Conservation (phyloP, 2,797 vertebrate genomes). For the Furcifer pardalis region DNA sequence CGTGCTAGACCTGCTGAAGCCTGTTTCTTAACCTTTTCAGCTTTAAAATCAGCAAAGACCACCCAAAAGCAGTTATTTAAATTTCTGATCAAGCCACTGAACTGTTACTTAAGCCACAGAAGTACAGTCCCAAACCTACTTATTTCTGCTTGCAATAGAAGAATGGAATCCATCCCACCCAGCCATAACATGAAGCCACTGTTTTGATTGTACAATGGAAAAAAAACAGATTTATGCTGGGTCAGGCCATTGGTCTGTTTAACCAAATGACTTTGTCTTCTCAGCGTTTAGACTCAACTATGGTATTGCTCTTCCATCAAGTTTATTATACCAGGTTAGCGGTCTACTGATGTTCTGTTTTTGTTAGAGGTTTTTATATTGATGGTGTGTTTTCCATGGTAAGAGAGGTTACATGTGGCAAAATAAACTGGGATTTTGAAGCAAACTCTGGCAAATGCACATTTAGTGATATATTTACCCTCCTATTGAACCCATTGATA, state of each 20-base stretch:
- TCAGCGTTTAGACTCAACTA: not conserved
- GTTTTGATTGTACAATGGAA: not conserved
- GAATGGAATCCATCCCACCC: not conserved
- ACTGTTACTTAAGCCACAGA: not conserved
- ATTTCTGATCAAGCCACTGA: not conserved
- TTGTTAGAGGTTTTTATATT: too few species aligned
- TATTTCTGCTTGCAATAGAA: not conserved
- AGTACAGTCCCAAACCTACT: not conserved
- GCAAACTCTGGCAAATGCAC: too few species aligned
- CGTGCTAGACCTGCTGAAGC: not conserved
- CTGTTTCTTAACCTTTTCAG: not conserved
- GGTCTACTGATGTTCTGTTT: not conserved
- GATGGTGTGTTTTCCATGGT: too few species aligned
- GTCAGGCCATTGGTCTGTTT: not conserved
- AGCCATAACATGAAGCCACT: not conserved
- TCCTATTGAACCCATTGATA: too few species aligned
- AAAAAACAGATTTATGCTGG: not conserved
- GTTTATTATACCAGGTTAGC: not conserved
- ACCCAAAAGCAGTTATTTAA: not conserved
- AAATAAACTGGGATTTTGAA: not conserved
- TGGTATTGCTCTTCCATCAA: not conserved
- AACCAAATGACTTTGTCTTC: not conserved
- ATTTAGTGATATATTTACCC: not conserved
- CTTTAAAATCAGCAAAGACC: not conserved
- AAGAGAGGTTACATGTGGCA: too few species aligned